Base-by-base conservation (phyloP, 2,113 vertebrate genomes). In the Actenoides hombroni region DNA sequence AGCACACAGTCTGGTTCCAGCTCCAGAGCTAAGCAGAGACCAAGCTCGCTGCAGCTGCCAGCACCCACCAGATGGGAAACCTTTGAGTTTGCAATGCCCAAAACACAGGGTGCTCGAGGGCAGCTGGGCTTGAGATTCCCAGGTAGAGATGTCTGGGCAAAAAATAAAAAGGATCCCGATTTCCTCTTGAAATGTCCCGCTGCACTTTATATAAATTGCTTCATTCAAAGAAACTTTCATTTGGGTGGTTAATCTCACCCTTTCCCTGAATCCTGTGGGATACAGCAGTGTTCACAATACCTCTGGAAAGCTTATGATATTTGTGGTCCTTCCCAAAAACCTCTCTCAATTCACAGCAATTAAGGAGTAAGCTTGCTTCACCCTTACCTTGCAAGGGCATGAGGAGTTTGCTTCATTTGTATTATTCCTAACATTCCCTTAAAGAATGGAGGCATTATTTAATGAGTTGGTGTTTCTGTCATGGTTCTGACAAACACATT, bases 1-100 rank as follows among this genome's bases (percentile, higher is more conserved):
- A 92, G 88, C 86, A 57, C n/a, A 78, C 78, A 18, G 6, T 53
- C 92, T 96, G 92, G 81, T 92, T 94, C 92, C 86, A 86, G 84
- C 77, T 82, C 90, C 1, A 2, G 11, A 84, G 77, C 65, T 57
- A 69, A 49, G 86, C 57, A 16, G 48, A 60, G 60, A 86, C 37
- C 60, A 81, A 68, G 61, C 77, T 86, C 8, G 2, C 60, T 93
- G 64, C 60, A 85, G 85, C 88, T 92, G 77, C 67, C 54, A 92
- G 51, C n/a, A 83, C 15, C 19, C 15, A 48, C 80, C 80, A 37
- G 64, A 71, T 42, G 42, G 86, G 49, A 92, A 94, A 91, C 35
- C 46, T 90, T 42, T 8, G 49, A 64, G 73, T 77, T 40, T 79
- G 61, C 61, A 84, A 48, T 44, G 54, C 24, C 48, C 42, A 37